Base-by-base conservation (phyloP, 2,113 vertebrate genomes). In the Tachuris rubrigastra region DNA sequence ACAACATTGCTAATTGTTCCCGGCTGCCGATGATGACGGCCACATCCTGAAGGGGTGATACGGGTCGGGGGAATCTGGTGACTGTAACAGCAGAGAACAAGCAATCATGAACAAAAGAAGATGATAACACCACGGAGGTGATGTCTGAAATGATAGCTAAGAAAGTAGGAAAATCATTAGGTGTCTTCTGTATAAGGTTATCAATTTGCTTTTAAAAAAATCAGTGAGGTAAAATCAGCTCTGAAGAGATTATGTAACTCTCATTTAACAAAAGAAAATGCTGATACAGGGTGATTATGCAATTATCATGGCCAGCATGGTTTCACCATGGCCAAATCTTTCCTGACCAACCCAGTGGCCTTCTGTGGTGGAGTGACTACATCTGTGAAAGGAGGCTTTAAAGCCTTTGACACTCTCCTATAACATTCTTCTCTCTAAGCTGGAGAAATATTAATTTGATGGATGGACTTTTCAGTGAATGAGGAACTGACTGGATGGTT, bases 21-120 rank as follows among this genome's bases (percentile, higher is more conserved):
- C 99, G 98, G 95, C 99, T 99, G 76, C 99, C 99, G n/a, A 99
- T 97, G 78, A 99, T 98, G 80, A 99, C 98, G 4, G 99, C 98
- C 47, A 99, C 98, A 41, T 99, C 99, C 96, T 99, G 99, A 94
- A 99, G 99, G 67, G 99, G 99, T 0, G 99, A 99, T 13, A 98
- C 97, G 2, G 99, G 99, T 42, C 99, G 98, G 47, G 99, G 99
- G 95, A 99, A 99, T 50, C 99, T 98, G 7, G 99, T 99, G 92
- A 99, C 99, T 99, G 90, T 2, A 83, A 82, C 39, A 94, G 39
- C 21, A 90, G 50, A 94, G 37, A 71, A 95, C 50, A 94, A 76
- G 53, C 2, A 46, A 28, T 33, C n/a, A 74, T 2, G 12, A 78
- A 50, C 3, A 14, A 46, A 81, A 74, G 55, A 46, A 3, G 17